Evolutionary conservation across 1,140 invertebrate genomes (phyloP).

Genomic region (Orius insidiosus): DNA sequence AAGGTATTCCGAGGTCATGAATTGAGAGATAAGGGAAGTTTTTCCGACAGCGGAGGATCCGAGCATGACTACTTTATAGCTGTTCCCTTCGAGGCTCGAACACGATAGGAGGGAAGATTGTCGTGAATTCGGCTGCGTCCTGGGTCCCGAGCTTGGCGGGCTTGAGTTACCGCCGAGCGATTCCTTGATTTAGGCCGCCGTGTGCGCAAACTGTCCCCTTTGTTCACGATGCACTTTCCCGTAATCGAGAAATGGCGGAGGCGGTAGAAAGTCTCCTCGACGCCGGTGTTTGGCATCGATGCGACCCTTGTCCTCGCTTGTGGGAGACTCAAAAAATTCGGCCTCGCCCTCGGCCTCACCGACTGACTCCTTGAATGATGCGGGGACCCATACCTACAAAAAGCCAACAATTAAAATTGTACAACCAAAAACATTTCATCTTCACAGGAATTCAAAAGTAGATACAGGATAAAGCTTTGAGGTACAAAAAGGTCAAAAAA

Average conservation of each 20-base stretch:
- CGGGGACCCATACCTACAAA: conserved; percentile 56
- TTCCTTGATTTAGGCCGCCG: conserved; percentile 47
- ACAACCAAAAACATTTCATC: neutral
- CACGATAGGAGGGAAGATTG: conserved; percentile 31
- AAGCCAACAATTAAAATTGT: neutral
- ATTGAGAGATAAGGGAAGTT: conserved; percentile 82
- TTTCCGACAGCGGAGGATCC: conserved; percentile 82
- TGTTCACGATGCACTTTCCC: conserved; percentile 77
- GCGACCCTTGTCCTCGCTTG: conserved; percentile 70
- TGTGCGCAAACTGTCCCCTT: conserved; percentile 73
- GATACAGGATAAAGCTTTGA: neutral
- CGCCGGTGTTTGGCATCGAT: conserved; percentile 72
- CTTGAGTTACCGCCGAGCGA: neutral
- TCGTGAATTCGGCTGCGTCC: conserved; percentile 27
- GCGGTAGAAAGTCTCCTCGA: conserved; percentile 75
- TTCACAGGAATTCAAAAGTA: conserved; percentile 1
- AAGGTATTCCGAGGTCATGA: conserved; percentile 98
- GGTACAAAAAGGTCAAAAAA: neutral
- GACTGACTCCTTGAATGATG: conserved; percentile 74
- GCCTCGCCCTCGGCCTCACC: conserved; percentile 61
- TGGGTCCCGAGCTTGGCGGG: conserved; percentile 19
- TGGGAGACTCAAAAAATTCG: conserved; percentile 56
- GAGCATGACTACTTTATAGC: conserved; percentile 64
- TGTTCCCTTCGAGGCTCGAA: conserved; percentile 29
- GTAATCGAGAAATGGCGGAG: conserved; percentile 85